Percentiles rank a stretch among this genome's conserved stretches.
phyloP scores from a whole-genome alignment of 64 coral and sea anemone genomes.

The Porites australiensis region DNA sequence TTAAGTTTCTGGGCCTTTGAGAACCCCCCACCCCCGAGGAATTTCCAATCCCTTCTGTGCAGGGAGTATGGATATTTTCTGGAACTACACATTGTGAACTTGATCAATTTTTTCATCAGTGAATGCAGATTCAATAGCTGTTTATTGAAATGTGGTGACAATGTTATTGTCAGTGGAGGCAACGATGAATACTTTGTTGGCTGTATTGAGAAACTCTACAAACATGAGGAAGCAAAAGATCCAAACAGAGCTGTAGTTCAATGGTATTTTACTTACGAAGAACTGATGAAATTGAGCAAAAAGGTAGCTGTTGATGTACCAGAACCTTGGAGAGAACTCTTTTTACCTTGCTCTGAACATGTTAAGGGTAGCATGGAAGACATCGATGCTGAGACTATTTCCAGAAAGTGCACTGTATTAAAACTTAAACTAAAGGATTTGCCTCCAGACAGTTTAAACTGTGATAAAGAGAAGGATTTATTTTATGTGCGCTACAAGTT shows the following conservation, averaged over 20 bases:
- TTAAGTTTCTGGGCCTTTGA: too few species aligned
- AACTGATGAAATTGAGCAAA: background rate
- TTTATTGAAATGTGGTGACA: constrained; percentile 13
- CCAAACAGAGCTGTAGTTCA: constrained; percentile 54
- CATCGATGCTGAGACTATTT: constrained; percentile 60
- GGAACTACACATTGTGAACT: background rate
- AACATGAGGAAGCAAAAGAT: constrained; percentile 32
- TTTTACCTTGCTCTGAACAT: constrained; percentile 14
- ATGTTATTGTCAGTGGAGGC: constrained; percentile 50
- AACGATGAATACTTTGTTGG: constrained; percentile 13
- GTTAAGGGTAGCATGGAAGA: background rate
- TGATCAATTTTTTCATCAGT: background rate
- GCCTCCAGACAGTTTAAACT: background rate
- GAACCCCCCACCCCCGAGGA: too few species aligned
- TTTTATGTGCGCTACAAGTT: constrained; percentile 63
- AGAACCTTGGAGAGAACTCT: constrained; percentile 37
- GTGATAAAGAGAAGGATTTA: background rate
- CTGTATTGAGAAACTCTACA: constrained; percentile 23
- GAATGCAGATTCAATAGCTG: constrained; percentile 23
- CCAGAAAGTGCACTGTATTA: constrained; percentile 5
- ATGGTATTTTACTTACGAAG: constrained; percentile 50
- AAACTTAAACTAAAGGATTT: constrained; percentile 22
- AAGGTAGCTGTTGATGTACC: background rate
- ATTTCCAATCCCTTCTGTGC: too few species aligned
- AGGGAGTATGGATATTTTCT: background rate